Base-by-base conservation (phyloP, 1,140 invertebrate genomes). In the Drosophila lacteicornis region DNA sequence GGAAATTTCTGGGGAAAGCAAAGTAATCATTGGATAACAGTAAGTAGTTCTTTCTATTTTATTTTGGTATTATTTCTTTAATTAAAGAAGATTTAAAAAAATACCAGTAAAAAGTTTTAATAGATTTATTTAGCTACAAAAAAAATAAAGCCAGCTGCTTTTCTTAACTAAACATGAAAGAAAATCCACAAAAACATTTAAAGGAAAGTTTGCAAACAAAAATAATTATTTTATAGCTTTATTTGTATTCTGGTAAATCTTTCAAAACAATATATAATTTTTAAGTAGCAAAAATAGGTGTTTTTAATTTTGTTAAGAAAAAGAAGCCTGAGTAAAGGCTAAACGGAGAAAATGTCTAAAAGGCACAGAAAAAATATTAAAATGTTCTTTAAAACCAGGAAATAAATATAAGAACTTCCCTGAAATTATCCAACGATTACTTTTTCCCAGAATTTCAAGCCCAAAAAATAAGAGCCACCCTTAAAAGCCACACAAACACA, bases 1-100 rank as follows among this genome's bases (percentile, higher is more conserved):
- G 17, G 51, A 42, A 74, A 62, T 70, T 75, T 62, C 70, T 75
- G 43, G 65, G 75, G 60, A 75, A 63, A 69, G 60, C 57, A 53
- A 65, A 33, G 55, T 63, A 57, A 67, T 76, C 36, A 19, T 75
- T 66, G 62, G 40, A 62, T 25, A 13, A 45, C 2, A 66, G 62
- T 66, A 62, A 66, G 62, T 66, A 62, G 30, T 36, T 45, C 2
- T 43, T 3, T 22, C 6, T 15, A n/a, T 40, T 46, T 38, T 12
- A 17, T 43, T 58, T 60, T 13, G 9, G 12, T 4, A 0, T 12
- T 46, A 12, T 2, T 46, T 22, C 19, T 46, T 12, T 5, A 22
- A 2, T 22, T 19, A 22, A 19, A 46, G 9, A 46, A n/a, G 8
- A 15, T 43, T 43, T 4, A 2, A 11, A 19, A 17, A 2, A 33